Percentiles rank a stretch among this genome's conserved stretches.
Conservation (phyloP, 92 coral and sea anemone species). For the Heliopora coerulea region DNA sequence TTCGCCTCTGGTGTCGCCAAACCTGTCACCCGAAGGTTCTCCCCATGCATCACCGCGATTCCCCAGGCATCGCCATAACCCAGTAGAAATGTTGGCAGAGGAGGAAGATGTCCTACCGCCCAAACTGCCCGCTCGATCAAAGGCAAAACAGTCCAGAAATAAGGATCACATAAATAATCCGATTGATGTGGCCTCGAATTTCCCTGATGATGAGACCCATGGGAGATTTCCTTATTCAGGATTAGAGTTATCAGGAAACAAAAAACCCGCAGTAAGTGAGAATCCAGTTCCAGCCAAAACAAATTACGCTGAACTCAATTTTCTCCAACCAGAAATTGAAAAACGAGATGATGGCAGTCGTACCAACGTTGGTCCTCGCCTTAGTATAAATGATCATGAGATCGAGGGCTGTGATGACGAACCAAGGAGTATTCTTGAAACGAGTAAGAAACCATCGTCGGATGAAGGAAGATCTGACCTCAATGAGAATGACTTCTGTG, state of each 20-base stretch:
- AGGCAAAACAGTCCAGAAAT: slow-evolving; percentile 44
- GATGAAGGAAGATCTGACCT: slow-evolving; percentile 1
- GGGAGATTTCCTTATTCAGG: slow-evolving; percentile 31
- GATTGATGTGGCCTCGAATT: not conserved
- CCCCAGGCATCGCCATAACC: slow-evolving; percentile 50
- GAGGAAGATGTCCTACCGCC: slow-evolving; percentile 81
- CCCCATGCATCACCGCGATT: slow-evolving; percentile 74
- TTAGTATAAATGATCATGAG: slow-evolving; percentile 35
- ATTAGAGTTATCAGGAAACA: slow-evolving; percentile 32
- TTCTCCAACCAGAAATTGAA: slow-evolving; percentile 62
- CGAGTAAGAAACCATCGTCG: too few species aligned
- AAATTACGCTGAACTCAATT: slow-evolving; percentile 76
- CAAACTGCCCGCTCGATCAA: slow-evolving; percentile 83
- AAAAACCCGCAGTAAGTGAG: slow-evolving; percentile 43
- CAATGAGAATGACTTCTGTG: slow-evolving; percentile 20
- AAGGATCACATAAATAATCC: slow-evolving; percentile 1
- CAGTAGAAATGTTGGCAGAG: slow-evolving; percentile 50
- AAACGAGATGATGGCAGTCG: slow-evolving; percentile 19
- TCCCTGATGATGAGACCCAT: slow-evolving; percentile 41
- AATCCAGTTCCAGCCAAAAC: slow-evolving; percentile 62
- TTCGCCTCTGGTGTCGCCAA: slow-evolving; percentile 85
- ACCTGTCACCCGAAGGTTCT: slow-evolving; percentile 71
- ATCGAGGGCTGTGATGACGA: not conserved
- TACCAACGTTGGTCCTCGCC: slow-evolving; percentile 35
- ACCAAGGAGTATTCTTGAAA: not conserved